A percentile compares a stretch with the other conserved stretches of the same genome.
phyloP scores from a whole-genome alignment of 1,140 invertebrate genomes.

The Caenorhabditis brenneri region DNA sequence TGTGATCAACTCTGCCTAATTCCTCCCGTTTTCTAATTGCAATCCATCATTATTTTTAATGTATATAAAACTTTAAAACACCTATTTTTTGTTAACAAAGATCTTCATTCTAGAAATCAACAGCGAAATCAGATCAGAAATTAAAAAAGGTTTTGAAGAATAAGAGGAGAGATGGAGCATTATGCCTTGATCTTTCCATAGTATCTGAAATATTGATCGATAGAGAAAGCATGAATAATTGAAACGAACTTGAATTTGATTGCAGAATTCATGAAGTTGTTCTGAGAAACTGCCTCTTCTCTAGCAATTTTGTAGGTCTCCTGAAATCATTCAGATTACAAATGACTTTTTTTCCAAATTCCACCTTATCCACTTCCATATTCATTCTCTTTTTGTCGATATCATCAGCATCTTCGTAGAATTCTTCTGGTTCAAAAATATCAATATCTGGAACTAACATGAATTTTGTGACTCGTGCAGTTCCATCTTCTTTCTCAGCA shows the following conservation, averaged over 20 bases:
- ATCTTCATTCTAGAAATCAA: neutral
- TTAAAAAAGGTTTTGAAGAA: too few relatives aligned
- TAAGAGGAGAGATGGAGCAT: neutral
- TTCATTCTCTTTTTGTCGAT: neutral
- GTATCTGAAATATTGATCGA: neutral
- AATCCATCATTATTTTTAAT: neutral
- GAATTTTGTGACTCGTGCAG: neutral
- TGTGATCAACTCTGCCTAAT: neutral
- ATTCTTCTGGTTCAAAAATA: constrained; percentile 18
- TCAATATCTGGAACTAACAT: constrained; percentile 17
- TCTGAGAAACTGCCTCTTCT: constrained; percentile 13
- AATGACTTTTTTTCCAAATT: neutral
- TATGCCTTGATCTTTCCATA: neutral
- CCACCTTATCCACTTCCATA: neutral
- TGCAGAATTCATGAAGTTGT: constrained; percentile 19
- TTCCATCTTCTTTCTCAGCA: constrained; percentile 24
- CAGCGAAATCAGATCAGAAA: neutral
- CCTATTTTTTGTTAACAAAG: neutral
- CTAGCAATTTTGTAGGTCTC: constrained; percentile 14
- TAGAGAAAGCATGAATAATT: neutral
- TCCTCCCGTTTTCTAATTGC: neutral
- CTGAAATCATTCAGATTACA: neutral
- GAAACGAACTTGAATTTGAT: constrained; percentile 27
- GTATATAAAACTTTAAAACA: neutral
- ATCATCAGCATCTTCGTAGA: neutral